Evolutionary conservation across 2,113 vertebrate genomes (phyloP), one percentile per base, ranked within the genome.

Genomic region (Rhinolophus ferrumequinum): DNA sequence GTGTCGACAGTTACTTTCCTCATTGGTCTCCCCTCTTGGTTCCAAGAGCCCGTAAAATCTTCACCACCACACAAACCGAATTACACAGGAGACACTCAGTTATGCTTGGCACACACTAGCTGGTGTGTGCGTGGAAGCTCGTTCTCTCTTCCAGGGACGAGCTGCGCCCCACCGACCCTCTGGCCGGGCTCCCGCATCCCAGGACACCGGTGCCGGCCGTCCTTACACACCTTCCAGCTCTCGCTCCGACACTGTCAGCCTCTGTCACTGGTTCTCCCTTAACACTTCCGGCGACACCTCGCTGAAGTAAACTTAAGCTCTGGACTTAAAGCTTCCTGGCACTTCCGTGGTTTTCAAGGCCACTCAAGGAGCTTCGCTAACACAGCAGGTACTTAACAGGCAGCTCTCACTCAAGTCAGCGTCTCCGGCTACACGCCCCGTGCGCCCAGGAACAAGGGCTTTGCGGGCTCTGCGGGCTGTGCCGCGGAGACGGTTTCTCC

Each of bases 1-100:
- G 88, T 96, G 96, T 69, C 85, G 94, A 97, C 93, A 93, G 88
- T 79, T 56, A 26, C 94, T 96, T 93, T 96, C 91, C 58, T 93
- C 88, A 15, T 60, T n/a, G 70, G 87, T 82, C 80, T 96, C 62
- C 56, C 66, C 50, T 93, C 60, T 67, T 76, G 95, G 80, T 92
- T 90, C 92, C 92, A 91, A 88, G n/a, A 95, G 64, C 70, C 93
- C 87, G 89, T 92, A 95, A 97, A 96, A 92, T 84, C 75, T 41
- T 50, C 87, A 92, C 15, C 94, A 72, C 86, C 96, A 81, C 93
- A 93, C 47, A 95, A 95, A 93, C 92, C 92, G 87, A 93, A 97
- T 87, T 69, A 94, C 67, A 92, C 1, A 50, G 93, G 79, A 95
- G 82, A 81, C 52, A 0, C 58, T 84, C 41, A 8, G 60, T 79